Evolutionary conservation across 2,113 vertebrate genomes (phyloP), one percentile per base, ranked within the genome.

Genomic region (Urocitellus parryii): DNA sequence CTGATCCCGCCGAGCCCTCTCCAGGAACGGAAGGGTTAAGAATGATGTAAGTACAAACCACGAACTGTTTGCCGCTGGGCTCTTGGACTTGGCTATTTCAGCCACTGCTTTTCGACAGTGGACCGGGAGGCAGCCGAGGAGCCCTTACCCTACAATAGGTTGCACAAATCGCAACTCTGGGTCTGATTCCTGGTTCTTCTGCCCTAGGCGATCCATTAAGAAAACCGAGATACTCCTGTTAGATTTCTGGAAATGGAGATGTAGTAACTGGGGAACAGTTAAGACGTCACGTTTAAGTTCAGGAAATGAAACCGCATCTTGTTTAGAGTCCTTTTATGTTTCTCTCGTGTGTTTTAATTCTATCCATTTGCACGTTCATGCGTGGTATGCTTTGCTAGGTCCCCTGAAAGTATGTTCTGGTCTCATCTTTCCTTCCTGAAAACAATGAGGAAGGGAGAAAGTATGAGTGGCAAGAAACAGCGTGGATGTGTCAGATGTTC

Each of bases 21-120:
- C 63, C 96, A 91, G 97, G 93, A 97, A 84, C 96, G 22, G 89
- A 97, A 98, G 97, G 96, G 97, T 98, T 98, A 98, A 98, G 96
- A 88, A 98, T 98, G 97, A 98, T 97, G 98, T 98, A 98, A 98
- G 98, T 98, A 98, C 92, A 20, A 90, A 86, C 58, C 77, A 76
- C 53, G 17, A 82, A 48, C 58, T 48, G 39, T 48, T 61, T 14
- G 96, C 73, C 10, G 18, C 81, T 65, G 88, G 81, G 92, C 84
- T 67, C n/a, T 86, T 4, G 24, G 90, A 88, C 92, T 67, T 63
- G 65, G 90, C 70, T 84, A 0, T 80, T 92, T 76, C 88, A 80
- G 87, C 91, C 80, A 68, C 22, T 0, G 89, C 56, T 92, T 95
- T 88, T 58, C 29, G 5, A 14, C 25, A 34, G 42, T 16, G 53